A percentile compares a stretch with the other conserved stretches of the same genome.
These are phyloP conservation scores for Oscheius myriophilus DNA, from an alignment of 2,888 invertebrate genomes.

Conservation along the genomic window DNA sequence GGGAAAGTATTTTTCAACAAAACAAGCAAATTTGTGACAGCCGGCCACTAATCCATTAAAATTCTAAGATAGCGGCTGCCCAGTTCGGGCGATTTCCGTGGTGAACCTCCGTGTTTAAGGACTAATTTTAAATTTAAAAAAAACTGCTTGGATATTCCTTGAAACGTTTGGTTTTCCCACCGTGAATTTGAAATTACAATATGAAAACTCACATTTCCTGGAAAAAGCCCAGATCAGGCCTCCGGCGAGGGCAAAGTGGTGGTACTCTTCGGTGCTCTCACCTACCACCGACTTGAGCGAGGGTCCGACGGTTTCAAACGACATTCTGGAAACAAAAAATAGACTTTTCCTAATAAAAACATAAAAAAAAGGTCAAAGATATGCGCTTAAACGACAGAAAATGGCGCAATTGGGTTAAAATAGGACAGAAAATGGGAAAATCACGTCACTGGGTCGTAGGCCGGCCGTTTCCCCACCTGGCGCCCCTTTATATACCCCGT, in stretches of 20 bases:
- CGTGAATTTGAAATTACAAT: too few species aligned
- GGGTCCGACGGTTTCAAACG: conserved; percentile 14
- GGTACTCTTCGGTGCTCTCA: conserved; percentile 26
- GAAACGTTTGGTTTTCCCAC: too few species aligned
- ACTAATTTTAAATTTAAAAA: too few species aligned
- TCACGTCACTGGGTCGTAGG: not conserved
- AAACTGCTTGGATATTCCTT: too few species aligned
- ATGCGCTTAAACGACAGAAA: too few species aligned
- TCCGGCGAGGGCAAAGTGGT: conserved; percentile 19
- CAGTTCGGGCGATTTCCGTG: too few species aligned
- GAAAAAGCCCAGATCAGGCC: conserved; percentile 35
- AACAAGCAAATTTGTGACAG: too few species aligned
- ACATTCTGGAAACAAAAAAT: conserved; percentile 13
- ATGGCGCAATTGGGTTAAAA: too few species aligned
- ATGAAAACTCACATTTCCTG: conserved; percentile 29
- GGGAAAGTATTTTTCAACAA: too few species aligned
- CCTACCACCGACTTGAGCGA: conserved; percentile 8
- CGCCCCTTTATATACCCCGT: conserved; percentile 1
- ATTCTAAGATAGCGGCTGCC: too few species aligned
- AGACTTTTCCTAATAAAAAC: not conserved
- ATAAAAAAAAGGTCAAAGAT: not conserved
- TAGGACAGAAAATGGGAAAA: not conserved
- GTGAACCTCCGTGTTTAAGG: too few species aligned
- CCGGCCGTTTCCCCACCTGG: not conserved
- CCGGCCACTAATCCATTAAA: too few species aligned